Conservation (phyloP, 2,797 vertebrate genomes). For the Podarcis siculus region DNA sequence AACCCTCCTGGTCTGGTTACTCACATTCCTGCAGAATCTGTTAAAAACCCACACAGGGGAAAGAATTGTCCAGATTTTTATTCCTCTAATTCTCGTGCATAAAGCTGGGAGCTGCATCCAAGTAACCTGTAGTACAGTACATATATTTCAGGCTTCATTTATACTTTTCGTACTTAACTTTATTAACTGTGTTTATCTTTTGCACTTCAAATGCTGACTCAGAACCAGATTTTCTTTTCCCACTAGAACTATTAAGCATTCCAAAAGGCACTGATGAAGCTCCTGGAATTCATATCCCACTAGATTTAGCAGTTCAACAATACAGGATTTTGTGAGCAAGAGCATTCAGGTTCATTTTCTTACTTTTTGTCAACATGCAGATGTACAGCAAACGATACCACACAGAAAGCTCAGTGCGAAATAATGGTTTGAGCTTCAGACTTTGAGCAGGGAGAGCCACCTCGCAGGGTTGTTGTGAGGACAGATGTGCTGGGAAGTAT, state of each 20-base stretch:
- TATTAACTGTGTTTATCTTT: constrained; percentile 30
- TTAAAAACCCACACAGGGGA: neutral
- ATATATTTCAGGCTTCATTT: neutral
- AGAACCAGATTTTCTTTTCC: constrained; percentile 10
- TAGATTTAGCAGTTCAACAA: neutral
- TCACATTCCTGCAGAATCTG: neutral
- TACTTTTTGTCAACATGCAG: neutral
- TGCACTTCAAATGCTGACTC: neutral
- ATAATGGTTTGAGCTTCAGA: too few species aligned
- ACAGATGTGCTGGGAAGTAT: neutral
- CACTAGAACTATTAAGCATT: neutral
- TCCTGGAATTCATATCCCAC: neutral
- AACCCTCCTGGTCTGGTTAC: neutral
- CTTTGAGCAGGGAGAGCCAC: neutral
- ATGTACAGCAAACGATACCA: constrained; percentile 30
- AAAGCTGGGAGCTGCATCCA: neutral
- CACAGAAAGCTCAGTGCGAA: neutral
- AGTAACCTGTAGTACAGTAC: neutral
- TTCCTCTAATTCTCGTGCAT: neutral
- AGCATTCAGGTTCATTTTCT: constrained; percentile 23
- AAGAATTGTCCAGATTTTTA: too few species aligned
- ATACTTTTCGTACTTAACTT: neutral
- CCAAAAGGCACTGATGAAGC: neutral
- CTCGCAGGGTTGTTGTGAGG: neutral
- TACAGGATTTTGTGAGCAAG: neutral